Conservation (phyloP, 2,113 vertebrate species). For the Prionailurus bengalensis region DNA sequence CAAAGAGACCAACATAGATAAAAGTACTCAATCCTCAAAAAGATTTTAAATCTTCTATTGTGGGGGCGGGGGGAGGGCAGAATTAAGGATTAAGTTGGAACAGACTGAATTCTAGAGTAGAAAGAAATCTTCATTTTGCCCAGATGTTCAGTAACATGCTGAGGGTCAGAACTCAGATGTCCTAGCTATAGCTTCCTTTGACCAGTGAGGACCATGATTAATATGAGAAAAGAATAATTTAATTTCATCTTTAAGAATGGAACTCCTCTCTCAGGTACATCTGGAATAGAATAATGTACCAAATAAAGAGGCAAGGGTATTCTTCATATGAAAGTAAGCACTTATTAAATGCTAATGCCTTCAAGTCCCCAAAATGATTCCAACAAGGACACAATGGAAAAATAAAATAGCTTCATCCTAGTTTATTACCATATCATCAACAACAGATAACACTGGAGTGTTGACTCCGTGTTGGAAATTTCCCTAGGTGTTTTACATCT, state of each 20-base stretch:
- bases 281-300: neutral
- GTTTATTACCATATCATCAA: neutral
- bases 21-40: neutral
- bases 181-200: neutral
- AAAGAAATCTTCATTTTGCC: neutral
- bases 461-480: neutral
- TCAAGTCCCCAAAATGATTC: neutral
- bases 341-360: neutral
- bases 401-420: neutral
- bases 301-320: neutral
- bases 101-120: neutral
- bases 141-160: neutral
- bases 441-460: neutral
- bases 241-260: neutral
- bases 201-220: neutral
- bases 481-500: neutral
- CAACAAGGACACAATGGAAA: neutral
- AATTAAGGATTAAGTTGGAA: neutral
- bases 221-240: neutral
- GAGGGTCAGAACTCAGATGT: neutral
- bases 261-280: neutral
- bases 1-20: neutral
- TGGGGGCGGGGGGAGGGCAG: fast-evolving
- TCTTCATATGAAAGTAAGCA: neutral
- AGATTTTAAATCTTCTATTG: neutral